Conservation (phyloP, 1,140 invertebrate genomes). For the Rhopalosiphum maidis region DNA sequence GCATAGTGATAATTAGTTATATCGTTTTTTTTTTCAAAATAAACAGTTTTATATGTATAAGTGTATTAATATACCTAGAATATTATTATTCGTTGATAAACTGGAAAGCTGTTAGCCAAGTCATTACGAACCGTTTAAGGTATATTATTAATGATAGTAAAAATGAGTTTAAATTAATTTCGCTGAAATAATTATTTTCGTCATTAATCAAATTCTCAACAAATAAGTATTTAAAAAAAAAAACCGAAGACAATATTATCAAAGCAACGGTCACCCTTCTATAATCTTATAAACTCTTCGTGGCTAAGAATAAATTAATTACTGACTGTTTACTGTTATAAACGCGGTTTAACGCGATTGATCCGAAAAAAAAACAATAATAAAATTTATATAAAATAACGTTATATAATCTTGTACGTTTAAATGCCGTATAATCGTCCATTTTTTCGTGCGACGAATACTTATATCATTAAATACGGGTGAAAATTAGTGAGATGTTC, state of each 20-base stretch:
- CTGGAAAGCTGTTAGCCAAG: not conserved
- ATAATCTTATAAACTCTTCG: not conserved
- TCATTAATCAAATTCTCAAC: conserved; percentile 31
- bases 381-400: not conserved
- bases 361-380: not conserved
- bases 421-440: not conserved
- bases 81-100: not conserved
- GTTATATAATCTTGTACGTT: not conserved
- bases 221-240: not conserved
- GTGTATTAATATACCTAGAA: no score
- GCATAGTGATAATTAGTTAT: not conserved
- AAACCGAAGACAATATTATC: not conserved
- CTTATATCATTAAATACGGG: not conserved
- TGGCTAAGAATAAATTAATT: not conserved
- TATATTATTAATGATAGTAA: conserved; percentile 18
- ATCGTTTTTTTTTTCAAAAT: not conserved
- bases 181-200: not conserved
- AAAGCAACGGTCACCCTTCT: not conserved
- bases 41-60: not conserved
- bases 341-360: not conserved
- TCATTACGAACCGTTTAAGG: not conserved
- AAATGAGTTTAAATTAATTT: not conserved
- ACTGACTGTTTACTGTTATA: not conserved
- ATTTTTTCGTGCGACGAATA: not conserved
- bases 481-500: not conserved